Conservation (phyloP, 2,113 vertebrate genomes). For the Cheirogaleus medius region DNA sequence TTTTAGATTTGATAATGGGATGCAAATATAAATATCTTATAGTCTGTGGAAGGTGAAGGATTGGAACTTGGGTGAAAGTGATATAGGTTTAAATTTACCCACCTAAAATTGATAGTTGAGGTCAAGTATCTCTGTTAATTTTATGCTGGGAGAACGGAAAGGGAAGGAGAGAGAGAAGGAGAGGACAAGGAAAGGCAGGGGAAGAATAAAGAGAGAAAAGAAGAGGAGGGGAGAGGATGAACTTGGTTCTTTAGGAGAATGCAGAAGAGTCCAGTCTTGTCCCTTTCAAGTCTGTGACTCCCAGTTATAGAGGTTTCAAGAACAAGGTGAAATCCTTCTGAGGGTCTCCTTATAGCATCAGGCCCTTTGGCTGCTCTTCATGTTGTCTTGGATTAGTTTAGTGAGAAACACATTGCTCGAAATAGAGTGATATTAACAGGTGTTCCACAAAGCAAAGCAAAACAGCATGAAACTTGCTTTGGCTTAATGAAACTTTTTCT, state of each 20-base stretch:
- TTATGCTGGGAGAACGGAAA: neutral
- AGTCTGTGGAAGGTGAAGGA: neutral
- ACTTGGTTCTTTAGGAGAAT: neutral
- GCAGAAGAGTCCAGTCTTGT: neutral
- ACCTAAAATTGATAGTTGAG: neutral
- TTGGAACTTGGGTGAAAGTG: neutral
- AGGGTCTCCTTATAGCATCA: neutral
- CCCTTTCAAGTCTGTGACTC: neutral
- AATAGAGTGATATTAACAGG: neutral
- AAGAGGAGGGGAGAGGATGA: too few relatives aligned
- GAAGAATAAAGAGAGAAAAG: too few relatives aligned
- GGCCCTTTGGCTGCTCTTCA: neutral
- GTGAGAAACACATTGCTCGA: neutral
- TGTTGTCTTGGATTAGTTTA: neutral
- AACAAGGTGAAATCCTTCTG: neutral
- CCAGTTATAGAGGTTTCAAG: neutral
- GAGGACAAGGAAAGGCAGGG: neutral
- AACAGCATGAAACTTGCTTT: constrained; percentile 26
- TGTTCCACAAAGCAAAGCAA: neutral
- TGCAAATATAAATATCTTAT: neutral
- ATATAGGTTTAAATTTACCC: neutral
- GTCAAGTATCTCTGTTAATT: neutral
- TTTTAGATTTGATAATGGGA: neutral
- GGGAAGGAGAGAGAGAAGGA: neutral
- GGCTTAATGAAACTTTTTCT: neutral